phyloP scores from a whole-genome alignment of 2,888 invertebrate genomes.

The Melitaea athalia region DNA sequence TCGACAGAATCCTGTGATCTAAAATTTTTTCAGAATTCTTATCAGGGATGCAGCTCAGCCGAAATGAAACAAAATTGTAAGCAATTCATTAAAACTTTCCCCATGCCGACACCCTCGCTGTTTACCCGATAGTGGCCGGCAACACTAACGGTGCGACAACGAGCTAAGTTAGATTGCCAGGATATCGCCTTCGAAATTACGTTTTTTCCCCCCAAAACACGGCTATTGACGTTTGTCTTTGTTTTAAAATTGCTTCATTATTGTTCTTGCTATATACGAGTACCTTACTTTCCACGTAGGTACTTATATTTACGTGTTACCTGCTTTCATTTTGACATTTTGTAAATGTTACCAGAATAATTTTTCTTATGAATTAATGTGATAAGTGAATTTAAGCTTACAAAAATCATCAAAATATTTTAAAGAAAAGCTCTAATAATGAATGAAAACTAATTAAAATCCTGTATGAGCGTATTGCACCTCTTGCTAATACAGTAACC shows the following conservation, averaged over 20 bases:
- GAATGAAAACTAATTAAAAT: too few species aligned
- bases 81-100: slow-evolving; percentile 74
- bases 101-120: slow-evolving; percentile 56
- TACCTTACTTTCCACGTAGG: background rate
- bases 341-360: too few species aligned
- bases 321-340: background rate
- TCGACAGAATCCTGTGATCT: too few species aligned
- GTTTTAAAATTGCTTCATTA: background rate
- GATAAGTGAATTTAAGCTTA: too few species aligned
- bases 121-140: slow-evolving; percentile 55
- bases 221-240: slow-evolving; percentile 11
- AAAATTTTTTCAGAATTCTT: background rate
- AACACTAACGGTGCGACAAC: slow-evolving; percentile 66
- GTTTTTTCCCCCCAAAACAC: slow-evolving; percentile 44
- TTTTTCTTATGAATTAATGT: too few species aligned
- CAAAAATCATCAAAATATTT: too few species aligned
- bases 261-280: background rate
- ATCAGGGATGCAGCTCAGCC: slow-evolving; percentile 17
- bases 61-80: slow-evolving; percentile 49
- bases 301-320: background rate
- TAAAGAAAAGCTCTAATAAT: too few species aligned
- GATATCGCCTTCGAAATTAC: slow-evolving; percentile 44
- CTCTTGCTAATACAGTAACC: too few species aligned
- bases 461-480: too few species aligned
- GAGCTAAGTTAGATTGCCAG: slow-evolving; percentile 72